phyloP scores from a whole-genome alignment of 2,113 vertebrate species.

The Fukomys damarensis region DNA sequence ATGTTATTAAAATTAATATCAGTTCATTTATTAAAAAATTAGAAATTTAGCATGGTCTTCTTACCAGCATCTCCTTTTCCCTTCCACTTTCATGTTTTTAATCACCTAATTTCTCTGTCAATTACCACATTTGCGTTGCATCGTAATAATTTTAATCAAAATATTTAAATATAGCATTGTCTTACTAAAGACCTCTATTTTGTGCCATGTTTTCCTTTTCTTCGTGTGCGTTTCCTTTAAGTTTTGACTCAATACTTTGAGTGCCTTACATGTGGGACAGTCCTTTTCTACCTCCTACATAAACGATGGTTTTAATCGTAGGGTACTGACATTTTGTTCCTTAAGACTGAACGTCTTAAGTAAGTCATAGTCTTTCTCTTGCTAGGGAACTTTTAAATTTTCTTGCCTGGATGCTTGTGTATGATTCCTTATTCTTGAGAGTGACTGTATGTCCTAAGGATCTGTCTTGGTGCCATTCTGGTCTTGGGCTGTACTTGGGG shows the following conservation, averaged over 20 bases:
- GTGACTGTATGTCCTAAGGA: neutral
- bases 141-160: neutral
- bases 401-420: neutral
- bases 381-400: neutral
- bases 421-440: neutral
- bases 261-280: fast-evolving
- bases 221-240: neutral
- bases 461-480: neutral
- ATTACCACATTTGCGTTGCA: neutral
- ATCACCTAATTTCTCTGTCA: neutral
- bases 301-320: neutral
- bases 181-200: neutral
- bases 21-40: constrained; percentile 2
- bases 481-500: fast-evolving
- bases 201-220: neutral
- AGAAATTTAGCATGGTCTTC: neutral
- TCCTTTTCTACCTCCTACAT: neutral
- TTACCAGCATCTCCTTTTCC: neutral
- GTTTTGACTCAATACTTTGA: neutral
- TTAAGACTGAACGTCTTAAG: neutral
- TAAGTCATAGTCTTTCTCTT: neutral
- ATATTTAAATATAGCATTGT: neutral
- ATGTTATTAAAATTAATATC: neutral
- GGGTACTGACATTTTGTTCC: neutral
- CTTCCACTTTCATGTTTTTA: neutral